Evolutionary conservation across 2,797 vertebrate species (phyloP), one percentile per base, ranked within the genome.

Genomic region (Chaunax sp.): DNA sequence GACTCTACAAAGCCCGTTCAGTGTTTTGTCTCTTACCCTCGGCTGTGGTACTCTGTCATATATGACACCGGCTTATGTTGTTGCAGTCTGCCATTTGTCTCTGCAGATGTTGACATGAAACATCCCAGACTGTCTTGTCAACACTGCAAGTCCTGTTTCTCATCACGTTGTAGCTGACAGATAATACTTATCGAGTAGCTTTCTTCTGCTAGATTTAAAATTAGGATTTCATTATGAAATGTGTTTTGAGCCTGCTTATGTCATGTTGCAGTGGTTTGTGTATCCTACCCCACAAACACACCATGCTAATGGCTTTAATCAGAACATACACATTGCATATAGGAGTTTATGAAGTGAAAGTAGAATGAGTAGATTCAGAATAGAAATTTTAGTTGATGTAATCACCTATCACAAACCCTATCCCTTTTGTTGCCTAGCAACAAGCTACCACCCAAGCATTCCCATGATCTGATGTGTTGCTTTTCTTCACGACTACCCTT

Each of bases 381-480:
- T 19, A 43, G n/a, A n/a, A n/a, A 62, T 28, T 37, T 66, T 41
- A 37, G 49, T 70, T 40, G 33, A 62, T 65, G 8, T 65, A 50
- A 84, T 80, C 76, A 59, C 70, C 55, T 69, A 57, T 58, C 28
- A 28, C 46, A 16, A 75, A 53, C 58, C 26, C 15, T 57, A 67
- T 81, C 64, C 74, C 49, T 75, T 85, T 83, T 87, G 89, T 91
- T 90, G 89, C 90, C 74, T 87, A 82, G 91, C 87, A 90, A 93
- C 89, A 82, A 69, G 83, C 82, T 69, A 80, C 77, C 82, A 78
- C 75, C 79, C 79, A 81, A 67, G 19, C 56, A 69, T 73, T 80
- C 51, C 44, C 26, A 45, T 64, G 61, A 79, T 72, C 41, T 50
- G 65, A 71, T 79, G 68, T 57, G 69, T 83, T 66, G n/a, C n/a